Percentiles rank a stretch among this genome's conserved stretches.
These are phyloP conservation scores for Hephaestus fuliginosus DNA, from an alignment of 2,797 vertebrate species.

Conservation along the genomic window DNA sequence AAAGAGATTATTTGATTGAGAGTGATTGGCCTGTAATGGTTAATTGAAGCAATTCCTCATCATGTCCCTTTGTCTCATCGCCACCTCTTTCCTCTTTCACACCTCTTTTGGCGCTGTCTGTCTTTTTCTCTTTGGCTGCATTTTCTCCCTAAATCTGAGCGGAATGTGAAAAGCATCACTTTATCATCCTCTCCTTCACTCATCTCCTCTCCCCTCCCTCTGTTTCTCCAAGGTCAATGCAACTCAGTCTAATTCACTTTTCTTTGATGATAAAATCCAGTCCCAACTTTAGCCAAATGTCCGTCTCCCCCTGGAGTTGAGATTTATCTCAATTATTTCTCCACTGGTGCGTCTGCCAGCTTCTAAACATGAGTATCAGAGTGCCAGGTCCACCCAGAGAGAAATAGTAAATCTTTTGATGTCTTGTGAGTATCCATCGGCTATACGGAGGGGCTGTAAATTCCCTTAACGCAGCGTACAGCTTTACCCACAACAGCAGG, in stretches of 20 bases:
- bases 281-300: conserved; percentile 74
- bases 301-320: conserved; percentile 61
- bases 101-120: conserved; percentile 48
- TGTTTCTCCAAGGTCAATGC: conserved; percentile 73
- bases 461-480: conserved; percentile 59
- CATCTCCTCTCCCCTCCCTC: conserved; percentile 19
- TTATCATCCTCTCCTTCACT: conserved; percentile 51
- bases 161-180: conserved; percentile 56
- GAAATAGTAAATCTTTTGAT: conserved; percentile 75
- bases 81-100: conserved; percentile 45
- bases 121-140: conserved; percentile 47
- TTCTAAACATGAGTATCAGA: conserved; percentile 74
- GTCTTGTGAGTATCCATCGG: conserved; percentile 72
- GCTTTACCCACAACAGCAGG: conserved; percentile 62
- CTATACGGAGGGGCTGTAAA: conserved; percentile 63
- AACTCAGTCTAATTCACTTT: conserved; percentile 72
- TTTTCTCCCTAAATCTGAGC: conserved; percentile 54
- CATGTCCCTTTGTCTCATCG: conserved; percentile 68
- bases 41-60: conserved; percentile 77
- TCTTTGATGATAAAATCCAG: conserved; percentile 77
- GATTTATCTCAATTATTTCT: conserved; percentile 82
- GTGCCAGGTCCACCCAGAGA: conserved; percentile 66
- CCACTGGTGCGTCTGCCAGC: conserved; percentile 63
- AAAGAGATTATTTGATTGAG: conserved; percentile 76
- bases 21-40: conserved; percentile 75